Conservation (phyloP, 2,797 vertebrate species). For the Erethizon dorsatum region DNA sequence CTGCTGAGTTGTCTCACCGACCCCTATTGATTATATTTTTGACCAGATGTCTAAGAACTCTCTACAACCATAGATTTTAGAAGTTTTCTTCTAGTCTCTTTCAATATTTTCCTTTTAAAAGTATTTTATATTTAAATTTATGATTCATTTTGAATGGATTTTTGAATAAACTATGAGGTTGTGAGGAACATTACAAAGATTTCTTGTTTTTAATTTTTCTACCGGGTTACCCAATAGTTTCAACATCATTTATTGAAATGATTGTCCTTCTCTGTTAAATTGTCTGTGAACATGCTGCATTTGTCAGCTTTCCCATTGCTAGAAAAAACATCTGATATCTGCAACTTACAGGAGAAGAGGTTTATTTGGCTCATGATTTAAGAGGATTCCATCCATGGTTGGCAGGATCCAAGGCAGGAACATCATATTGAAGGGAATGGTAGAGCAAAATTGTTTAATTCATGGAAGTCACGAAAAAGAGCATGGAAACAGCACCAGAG, state of each 20-base stretch:
- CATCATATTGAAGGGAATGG: not conserved
- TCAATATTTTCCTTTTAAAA: not conserved
- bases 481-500: no score
- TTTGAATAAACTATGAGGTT: not conserved
- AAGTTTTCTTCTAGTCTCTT: conserved; percentile 22
- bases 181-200: not conserved
- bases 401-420: not conserved
- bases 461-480: not conserved
- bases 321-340: not conserved
- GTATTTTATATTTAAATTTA: conserved; percentile 36
- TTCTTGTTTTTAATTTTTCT: not conserved
- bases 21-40: not conserved
- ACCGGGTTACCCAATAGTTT: not conserved
- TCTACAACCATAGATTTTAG: not conserved
- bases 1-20: no score
- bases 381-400: not conserved
- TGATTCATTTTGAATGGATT: not conserved
- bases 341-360: not conserved
- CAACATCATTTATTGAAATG: not conserved
- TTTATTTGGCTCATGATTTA: not conserved
- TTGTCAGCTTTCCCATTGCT: not conserved
- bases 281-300: not conserved
- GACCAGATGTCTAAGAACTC: conserved; percentile 3
- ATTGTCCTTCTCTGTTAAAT: not conserved
- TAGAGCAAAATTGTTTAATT: not conserved